Percentiles rank a stretch among this genome's conserved stretches.
These are phyloP conservation scores for Toxotes chatareus DNA, from an alignment of 2,113 vertebrate genomes.

Conservation along the genomic window DNA sequence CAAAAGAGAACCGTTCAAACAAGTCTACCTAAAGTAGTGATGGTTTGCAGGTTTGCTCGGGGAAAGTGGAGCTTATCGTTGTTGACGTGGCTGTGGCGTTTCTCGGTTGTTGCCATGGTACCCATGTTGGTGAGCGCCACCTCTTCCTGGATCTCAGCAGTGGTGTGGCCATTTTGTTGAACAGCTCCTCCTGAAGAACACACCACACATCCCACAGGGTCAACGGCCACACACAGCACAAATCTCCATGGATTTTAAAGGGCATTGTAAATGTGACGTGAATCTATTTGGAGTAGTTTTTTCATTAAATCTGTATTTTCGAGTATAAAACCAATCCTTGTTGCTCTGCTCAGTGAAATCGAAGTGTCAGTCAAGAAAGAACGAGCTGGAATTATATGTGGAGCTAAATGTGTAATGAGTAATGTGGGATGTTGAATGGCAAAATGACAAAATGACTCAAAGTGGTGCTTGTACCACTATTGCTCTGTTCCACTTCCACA, in stretches of 20 bases:
- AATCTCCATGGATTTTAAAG: neutral
- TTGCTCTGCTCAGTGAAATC: too few species aligned
- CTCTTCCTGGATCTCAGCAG: constrained; percentile 95
- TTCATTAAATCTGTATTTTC: too few species aligned
- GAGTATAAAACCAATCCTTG: too few species aligned
- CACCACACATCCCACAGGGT: constrained; percentile 13
- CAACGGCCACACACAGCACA: neutral
- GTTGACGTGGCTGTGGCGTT: constrained; percentile 88
- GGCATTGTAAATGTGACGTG: too few species aligned
- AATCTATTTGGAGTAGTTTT: too few species aligned
- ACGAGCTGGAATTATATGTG: too few species aligned
- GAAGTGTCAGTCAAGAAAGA: too few species aligned
- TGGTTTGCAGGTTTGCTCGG: constrained; percentile 90
- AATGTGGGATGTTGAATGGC: too few species aligned
- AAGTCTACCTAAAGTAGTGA: constrained; percentile 93
- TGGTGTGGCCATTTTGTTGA: constrained; percentile 93
- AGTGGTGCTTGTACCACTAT: too few species aligned
- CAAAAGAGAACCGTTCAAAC: neutral
- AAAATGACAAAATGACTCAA: too few species aligned
- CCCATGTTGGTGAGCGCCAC: constrained; percentile 92
- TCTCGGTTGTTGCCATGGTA: constrained; percentile 86
- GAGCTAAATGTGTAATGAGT: too few species aligned
- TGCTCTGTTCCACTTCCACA: neutral
- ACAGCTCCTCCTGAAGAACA: constrained; percentile 86
- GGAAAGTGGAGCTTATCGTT: constrained; percentile 93